These are phyloP conservation scores for Apteryx mantelli DNA, from an alignment of 2,113 vertebrate genomes.

Conservation along the genomic window DNA sequence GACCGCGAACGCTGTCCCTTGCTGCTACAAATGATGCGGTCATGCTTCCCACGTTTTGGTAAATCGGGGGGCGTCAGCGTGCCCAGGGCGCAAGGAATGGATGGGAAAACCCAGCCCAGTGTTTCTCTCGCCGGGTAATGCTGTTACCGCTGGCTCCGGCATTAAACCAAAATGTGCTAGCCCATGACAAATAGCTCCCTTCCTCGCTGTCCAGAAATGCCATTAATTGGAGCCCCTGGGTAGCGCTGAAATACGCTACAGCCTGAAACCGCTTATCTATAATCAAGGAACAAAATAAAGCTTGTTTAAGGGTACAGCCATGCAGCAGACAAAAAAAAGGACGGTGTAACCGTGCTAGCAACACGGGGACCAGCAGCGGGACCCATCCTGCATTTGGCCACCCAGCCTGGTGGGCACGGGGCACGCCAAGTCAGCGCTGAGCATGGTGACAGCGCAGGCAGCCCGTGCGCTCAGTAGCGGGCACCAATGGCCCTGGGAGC, in stretches of 20 bases:
- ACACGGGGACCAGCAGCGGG: background rate
- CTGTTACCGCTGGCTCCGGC: background rate
- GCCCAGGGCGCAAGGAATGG: fast-evolving
- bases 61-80: fast-evolving
- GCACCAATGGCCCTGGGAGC: background rate
- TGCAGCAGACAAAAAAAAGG: background rate
- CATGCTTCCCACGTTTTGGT: fast-evolving
- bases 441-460: background rate
- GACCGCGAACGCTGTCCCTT: background rate
- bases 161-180: fast-evolving
- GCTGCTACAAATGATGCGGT: fast-evolving
- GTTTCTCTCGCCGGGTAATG: background rate
- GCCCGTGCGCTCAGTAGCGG: background rate
- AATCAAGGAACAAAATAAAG: constrained; percentile 9
- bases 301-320: constrained; percentile 21
- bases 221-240: background rate
- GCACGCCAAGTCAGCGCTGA: background rate
- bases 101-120: background rate
- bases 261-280: constrained; percentile 21
- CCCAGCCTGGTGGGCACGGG: fast-evolving
- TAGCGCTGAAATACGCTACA: background rate
- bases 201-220: background rate
- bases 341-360: background rate
- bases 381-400: background rate
- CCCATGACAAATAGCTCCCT: background rate